A percentile compares a stretch with the other conserved stretches of the same genome.
Conservation (phyloP, 1,140 invertebrate species). For the Dreissena rostriformis region DNA sequence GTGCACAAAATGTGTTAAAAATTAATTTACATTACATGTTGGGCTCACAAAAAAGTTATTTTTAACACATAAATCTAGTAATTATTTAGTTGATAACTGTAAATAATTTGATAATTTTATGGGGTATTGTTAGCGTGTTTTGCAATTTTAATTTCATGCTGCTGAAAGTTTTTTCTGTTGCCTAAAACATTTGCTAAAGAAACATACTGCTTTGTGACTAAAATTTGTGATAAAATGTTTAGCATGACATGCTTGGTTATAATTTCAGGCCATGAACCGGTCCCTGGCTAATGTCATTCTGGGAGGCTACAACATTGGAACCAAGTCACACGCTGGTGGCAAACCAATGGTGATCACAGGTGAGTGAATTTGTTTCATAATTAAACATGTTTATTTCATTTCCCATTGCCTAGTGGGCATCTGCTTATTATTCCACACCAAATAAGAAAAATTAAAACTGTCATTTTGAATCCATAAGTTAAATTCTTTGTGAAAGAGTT, state of each 20-base stretch:
- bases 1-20: too few species aligned
- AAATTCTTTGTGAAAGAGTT: too few species aligned
- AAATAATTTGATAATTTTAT: background rate
- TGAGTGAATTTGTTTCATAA: too few species aligned
- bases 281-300: constrained; percentile 94
- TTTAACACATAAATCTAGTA: too few species aligned
- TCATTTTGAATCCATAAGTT: too few species aligned
- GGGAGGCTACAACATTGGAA: constrained; percentile 89
- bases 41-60: too few species aligned
- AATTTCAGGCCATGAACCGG: constrained; percentile 92
- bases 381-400: too few species aligned
- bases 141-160: background rate
- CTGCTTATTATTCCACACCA: too few species aligned
- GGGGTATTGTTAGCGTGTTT: background rate
- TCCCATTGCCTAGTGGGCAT: too few species aligned
- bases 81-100: too few species aligned
- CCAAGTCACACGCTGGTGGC: constrained; percentile 86
- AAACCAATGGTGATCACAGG: constrained; percentile 88
- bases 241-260: constrained; percentile 5
- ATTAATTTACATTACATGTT: too few species aligned
- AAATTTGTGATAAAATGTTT: background rate
- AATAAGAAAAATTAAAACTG: too few species aligned
- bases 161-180: background rate
- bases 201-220: background rate
- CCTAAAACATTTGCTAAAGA: background rate